Base-by-base conservation (phyloP, 2,888 invertebrate species). In the Spatulosminthurus flaviceps region DNA sequence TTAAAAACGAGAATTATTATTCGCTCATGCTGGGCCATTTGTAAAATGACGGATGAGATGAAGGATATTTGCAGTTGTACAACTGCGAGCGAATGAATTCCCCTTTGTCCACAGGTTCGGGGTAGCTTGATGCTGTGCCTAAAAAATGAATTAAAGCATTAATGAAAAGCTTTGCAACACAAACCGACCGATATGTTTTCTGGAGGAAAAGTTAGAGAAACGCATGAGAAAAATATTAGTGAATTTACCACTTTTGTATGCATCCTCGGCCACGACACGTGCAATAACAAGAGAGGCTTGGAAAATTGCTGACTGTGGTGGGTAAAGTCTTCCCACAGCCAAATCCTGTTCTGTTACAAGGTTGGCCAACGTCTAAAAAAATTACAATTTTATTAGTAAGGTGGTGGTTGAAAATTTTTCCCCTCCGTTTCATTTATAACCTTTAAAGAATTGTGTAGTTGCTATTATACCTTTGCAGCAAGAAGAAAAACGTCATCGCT, bases 241-340 rank as follows among this genome's bases (percentile, higher is more conserved):
- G 1, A 51, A 2, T n/a, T 4, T 89, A 95, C 95, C 94, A 90
- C 93, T 93, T 83, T 92, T 91, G 87, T 97, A 99, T 4, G 96
- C 95, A 89, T 95, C 93, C 86, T 96, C 92, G 1, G 95, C 93
- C 81, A 98, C 92, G 86, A 92, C 92, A 9, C 93, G 91, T 0
- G 98, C 98, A 85, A 99, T 98, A 82, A 92, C 91, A 77, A 96
- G 90, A 0, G 98, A 98, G 80, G 96, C 94, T 80, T 95, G 94
- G 78, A 92, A 92, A 84, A 98, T 94, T 74, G 92, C 91, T 34
- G 90, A 89, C 77, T 99, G 90, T 0, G 96, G 95, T 7, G 99
- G 99, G 88, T 98, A 99, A 73, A 99, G 90, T 82, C 97, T 94
- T 11, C 98, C 99, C 77, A 91, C 90, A 0, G 90, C 91, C 74